Conservation (phyloP, 2,113 vertebrate species). For the Indicator indicator region DNA sequence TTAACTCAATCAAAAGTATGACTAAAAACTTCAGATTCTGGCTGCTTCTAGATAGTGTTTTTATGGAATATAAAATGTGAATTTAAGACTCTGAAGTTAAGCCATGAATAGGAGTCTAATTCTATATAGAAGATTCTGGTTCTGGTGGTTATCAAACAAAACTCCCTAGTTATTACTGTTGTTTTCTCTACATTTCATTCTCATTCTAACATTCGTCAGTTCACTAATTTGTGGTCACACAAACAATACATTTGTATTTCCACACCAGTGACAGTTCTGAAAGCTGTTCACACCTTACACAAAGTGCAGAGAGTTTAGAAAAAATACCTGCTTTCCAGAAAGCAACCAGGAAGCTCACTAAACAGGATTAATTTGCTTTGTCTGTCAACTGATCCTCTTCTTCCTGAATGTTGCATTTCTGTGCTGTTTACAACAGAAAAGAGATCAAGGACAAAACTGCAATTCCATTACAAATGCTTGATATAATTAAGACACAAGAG, state of each 20-base stretch:
- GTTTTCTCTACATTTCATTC: background rate
- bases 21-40: background rate
- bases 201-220: background rate
- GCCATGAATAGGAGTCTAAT: background rate
- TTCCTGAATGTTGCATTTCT: background rate
- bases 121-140: background rate
- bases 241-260: no score
- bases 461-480: background rate
- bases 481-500: background rate
- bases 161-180: background rate
- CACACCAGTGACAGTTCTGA: conserved; percentile 55
- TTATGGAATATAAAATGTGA: background rate
- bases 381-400: conserved; percentile 15
- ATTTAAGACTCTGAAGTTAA: background rate
- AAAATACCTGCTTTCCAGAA: conserved; percentile 50
- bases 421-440: conserved; percentile 24
- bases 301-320: conserved; percentile 30
- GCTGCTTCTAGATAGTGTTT: background rate
- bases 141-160: background rate
- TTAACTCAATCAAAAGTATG: background rate
- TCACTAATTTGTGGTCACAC: conserved; percentile 59
- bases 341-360: conserved; percentile 42
- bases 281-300: conserved; percentile 62
- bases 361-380: conserved; percentile 12
- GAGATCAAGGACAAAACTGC: background rate